These are phyloP conservation scores for Edolisoma coerulescens DNA, from an alignment of 2,113 vertebrate species.

Conservation along the genomic window DNA sequence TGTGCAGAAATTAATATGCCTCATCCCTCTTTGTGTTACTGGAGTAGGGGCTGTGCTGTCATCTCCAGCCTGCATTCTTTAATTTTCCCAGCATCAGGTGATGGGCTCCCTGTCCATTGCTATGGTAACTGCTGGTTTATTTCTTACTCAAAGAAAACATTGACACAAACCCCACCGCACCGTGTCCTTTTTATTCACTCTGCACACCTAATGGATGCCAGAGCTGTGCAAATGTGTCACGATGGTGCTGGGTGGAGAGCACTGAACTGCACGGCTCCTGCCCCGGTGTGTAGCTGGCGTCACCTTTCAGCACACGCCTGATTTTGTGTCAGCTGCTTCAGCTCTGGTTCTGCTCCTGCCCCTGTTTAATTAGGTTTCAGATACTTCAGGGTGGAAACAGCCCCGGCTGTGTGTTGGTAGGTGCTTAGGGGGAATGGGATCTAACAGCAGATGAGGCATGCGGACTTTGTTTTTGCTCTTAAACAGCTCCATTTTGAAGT, in stretches of 20 bases:
- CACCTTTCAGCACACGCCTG: fast-evolving
- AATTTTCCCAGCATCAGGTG: neutral
- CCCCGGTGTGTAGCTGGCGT: neutral
- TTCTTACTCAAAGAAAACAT: conserved; percentile 37
- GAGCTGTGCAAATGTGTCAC: neutral
- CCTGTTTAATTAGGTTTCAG: neutral
- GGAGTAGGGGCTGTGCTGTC: neutral
- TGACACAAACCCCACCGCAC: neutral
- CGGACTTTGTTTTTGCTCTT: neutral
- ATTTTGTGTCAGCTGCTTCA: neutral
- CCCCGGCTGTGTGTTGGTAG: neutral
- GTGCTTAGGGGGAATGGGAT: neutral
- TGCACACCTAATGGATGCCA: neutral
- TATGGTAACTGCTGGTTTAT: conserved; percentile 38
- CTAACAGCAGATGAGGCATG: neutral
- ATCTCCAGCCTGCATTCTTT: neutral
- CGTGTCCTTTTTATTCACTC: neutral
- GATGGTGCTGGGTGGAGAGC: neutral
- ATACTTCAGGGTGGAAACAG: neutral
- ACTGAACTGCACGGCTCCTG: neutral
- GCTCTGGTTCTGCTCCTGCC: neutral
- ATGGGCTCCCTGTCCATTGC: conserved; percentile 25
- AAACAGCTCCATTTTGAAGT: neutral
- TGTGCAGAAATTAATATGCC: neutral
- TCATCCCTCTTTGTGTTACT: neutral